These are phyloP conservation scores for Ramphastos sulfuratus DNA, from an alignment of 2,113 vertebrate genomes.

Conservation along the genomic window DNA sequence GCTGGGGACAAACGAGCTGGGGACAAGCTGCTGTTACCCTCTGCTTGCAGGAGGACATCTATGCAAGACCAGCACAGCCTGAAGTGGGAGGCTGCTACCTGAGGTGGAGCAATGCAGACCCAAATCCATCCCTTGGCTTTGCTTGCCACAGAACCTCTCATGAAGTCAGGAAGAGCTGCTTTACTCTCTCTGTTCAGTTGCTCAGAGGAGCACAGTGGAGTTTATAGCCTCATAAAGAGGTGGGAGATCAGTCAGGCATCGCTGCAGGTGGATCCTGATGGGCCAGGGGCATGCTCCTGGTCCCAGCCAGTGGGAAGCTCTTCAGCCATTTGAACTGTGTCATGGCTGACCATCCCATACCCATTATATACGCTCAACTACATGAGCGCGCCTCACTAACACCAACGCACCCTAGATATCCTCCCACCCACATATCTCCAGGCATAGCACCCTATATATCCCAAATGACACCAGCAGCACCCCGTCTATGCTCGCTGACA, in stretches of 20 bases:
- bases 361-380: too few relatives aligned
- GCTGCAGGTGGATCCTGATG: rapidly evolving
- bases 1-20: background rate
- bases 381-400: too few relatives aligned
- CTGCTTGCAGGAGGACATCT: background rate
- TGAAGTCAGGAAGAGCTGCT: background rate
- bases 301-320: rapidly evolving
- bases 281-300: rapidly evolving
- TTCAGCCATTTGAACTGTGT: rapidly evolving
- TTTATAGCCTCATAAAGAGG: background rate
- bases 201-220: background rate
- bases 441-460: too few relatives aligned
- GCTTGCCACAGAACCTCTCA: background rate
- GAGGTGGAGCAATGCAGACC: rapidly evolving
- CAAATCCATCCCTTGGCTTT: background rate
- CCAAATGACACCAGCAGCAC: too few relatives aligned
- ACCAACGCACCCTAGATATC: too few relatives aligned
- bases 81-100: background rate
- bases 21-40: background rate
- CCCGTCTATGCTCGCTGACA: too few relatives aligned
- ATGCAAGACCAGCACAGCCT: background rate
- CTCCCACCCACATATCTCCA: too few relatives aligned
- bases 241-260: rapidly evolving
- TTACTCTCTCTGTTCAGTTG: background rate
- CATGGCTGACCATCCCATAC: rapidly evolving